Conservation (phyloP, 1,140 invertebrate genomes). For the Trachelipus rathkii region DNA sequence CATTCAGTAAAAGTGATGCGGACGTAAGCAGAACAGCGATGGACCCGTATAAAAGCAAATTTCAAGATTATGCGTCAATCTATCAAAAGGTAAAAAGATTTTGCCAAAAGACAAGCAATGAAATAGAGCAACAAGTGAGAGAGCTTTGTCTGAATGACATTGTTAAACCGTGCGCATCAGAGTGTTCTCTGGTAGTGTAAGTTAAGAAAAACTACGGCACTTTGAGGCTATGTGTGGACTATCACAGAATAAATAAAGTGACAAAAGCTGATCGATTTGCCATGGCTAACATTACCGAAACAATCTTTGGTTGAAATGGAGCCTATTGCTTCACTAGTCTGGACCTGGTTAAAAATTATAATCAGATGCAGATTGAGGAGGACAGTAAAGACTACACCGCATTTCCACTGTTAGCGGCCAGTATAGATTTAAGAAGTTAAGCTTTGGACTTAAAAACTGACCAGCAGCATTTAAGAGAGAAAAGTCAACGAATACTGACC, state of each 20-base stretch:
- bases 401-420: not conserved
- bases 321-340: not conserved
- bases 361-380: no score
- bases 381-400: no score
- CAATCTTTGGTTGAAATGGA: not conserved
- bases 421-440: slow-evolving; percentile 12
- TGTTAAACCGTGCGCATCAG: not conserved
- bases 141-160: not conserved
- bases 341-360: not conserved
- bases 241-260: not conserved
- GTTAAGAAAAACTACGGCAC: slow-evolving; percentile 10
- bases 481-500: slow-evolving; percentile 11
- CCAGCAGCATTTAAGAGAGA: slow-evolving; percentile 22
- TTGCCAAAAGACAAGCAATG: not conserved
- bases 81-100: not conserved
- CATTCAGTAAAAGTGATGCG: not conserved
- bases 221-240: slow-evolving; percentile 3
- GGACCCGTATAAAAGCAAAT: not conserved
- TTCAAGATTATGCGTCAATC: not conserved
- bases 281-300: not conserved
- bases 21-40: not conserved
- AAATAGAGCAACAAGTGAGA: not conserved
- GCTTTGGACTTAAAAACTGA: slow-evolving; percentile 20
- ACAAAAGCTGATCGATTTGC: slow-evolving; percentile 8
- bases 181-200: not conserved